These are phyloP conservation scores for Chelidonichthys spinosus DNA, from an alignment of 2,797 vertebrate species.

Conservation along the genomic window DNA sequence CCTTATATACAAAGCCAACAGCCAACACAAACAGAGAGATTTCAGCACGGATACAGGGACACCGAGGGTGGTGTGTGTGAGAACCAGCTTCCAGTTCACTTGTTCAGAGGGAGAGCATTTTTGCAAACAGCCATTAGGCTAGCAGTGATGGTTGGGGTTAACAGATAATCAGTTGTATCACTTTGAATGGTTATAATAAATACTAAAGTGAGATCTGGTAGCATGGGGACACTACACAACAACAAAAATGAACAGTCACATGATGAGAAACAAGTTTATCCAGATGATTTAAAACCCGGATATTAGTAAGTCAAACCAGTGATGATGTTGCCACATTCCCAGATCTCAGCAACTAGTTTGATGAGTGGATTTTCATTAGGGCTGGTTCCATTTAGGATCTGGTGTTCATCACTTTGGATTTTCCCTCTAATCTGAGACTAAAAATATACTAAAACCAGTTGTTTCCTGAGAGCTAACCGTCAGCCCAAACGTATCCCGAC, in stretches of 20 bases:
- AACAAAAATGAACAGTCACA: not conserved
- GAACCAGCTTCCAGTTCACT: slow-evolving; percentile 1
- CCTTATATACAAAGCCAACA: slow-evolving; percentile 31
- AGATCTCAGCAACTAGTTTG: not conserved
- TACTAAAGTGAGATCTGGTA: slow-evolving; percentile 4
- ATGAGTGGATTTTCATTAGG: too few species aligned
- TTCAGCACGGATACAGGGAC: slow-evolving; percentile 25
- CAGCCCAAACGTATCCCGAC: not conserved
- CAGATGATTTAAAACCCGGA: too few species aligned
- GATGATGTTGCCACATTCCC: too few species aligned
- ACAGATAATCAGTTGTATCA: too few species aligned
- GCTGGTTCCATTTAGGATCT: too few species aligned
- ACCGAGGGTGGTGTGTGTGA: slow-evolving; percentile 12
- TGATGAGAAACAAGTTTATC: too few species aligned
- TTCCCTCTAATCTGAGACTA: not conserved
- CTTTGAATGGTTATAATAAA: not conserved
- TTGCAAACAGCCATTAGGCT: slow-evolving; percentile 4
- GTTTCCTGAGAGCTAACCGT: not conserved
- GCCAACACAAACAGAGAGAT: slow-evolving; percentile 42
- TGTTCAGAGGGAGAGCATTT: slow-evolving; percentile 10
- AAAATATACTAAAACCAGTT: not conserved
- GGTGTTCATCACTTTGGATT: too few species aligned
- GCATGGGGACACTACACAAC: not conserved
- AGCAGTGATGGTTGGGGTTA: not conserved
- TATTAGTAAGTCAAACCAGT: too few species aligned